Base-by-base conservation (phyloP, 2,113 vertebrate species). In the Seriola dumerili region DNA sequence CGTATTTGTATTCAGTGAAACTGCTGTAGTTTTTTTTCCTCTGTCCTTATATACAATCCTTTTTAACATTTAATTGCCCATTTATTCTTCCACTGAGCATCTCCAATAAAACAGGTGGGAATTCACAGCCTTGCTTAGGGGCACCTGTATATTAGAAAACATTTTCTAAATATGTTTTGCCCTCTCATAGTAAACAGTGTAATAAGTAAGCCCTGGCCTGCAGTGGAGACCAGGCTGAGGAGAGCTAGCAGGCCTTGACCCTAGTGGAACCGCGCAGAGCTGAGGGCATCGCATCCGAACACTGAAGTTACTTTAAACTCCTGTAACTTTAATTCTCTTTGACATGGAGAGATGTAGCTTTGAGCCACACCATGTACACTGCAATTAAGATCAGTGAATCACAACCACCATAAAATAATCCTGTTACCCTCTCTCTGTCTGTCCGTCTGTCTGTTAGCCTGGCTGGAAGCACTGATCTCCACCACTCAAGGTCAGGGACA, bases 241-340 rank as follows among this genome's bases (percentile, higher is more conserved):
- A 74, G 76, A 73, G 72, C 62, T 17, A 63, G 58, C 72, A 25
- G 62, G 55, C 55, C 40, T 10, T 52, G 77, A 74, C 66, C 59
- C 78, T 84, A 80, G 78, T 73, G 66, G 57, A 50, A 65, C 38
- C 44, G n/a, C 29, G 69, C 12, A 32, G 77, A 70, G 92, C 86
- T 68, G 73, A 80, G n/a, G 81, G 85, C 89, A 36, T 71, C 38
- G 11, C 34, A 72, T 79, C 67, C 19, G 0, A 72, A 87, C 78
- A 84, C 62, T 74, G 75, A 87, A 90, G 78, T 88, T 84, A 71
- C 83, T 87, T 86, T 88, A 62, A 87, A 81, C 82, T 84, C 54
- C 46, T 75, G 55, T 82, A 87, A 87, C 83, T 92, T 84, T 92
- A 90, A 94, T 90, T 91, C 86, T 63, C 81, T 92, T 73, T 92